Evolutionary conservation across 2,797 vertebrate genomes (phyloP).

Genomic region (Poeciliopsis gracilis): DNA sequence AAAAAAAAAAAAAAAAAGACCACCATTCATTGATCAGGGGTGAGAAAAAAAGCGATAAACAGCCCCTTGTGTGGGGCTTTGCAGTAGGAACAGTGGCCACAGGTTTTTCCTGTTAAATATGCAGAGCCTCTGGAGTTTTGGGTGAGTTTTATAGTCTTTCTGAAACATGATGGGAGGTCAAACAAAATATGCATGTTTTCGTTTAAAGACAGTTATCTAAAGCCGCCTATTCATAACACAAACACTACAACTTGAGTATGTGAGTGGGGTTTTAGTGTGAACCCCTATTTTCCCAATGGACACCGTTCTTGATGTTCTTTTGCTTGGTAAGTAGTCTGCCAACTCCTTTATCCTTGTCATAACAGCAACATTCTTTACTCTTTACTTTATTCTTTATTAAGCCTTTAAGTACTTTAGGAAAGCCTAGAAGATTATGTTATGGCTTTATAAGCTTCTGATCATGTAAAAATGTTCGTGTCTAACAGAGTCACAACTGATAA

Average conservation of each 20-base stretch:
- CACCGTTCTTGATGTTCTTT: constrained; percentile 18
- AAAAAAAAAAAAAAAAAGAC: constrained; percentile 56
- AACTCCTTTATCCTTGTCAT: background rate
- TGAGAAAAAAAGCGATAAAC: constrained; percentile 67
- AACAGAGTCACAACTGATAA: background rate
- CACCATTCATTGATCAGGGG: constrained; percentile 83
- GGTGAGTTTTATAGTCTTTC: constrained; percentile 71
- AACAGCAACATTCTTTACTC: constrained; percentile 11
- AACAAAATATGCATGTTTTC: constrained; percentile 56
- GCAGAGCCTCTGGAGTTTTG: constrained; percentile 68
- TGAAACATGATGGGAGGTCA: constrained; percentile 62
- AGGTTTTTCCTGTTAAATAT: constrained; percentile 77
- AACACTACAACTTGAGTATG: constrained; percentile 32
- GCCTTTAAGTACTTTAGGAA: background rate
- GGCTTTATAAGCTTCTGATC: background rate
- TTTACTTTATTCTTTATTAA: background rate
- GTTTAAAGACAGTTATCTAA: constrained; percentile 36
- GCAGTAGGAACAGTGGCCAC: constrained; percentile 68
- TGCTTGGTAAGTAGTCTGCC: background rate
- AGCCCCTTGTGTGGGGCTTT: constrained; percentile 79
- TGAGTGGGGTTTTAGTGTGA: constrained; percentile 38
- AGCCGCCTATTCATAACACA: constrained; percentile 40
- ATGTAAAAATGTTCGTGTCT: background rate
- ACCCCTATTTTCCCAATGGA: constrained; percentile 29
- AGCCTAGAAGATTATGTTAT: background rate